Evolutionary conservation across 2,113 vertebrate species (phyloP), one percentile per base, ranked within the genome.

Genomic region (Perca schrenkii): DNA sequence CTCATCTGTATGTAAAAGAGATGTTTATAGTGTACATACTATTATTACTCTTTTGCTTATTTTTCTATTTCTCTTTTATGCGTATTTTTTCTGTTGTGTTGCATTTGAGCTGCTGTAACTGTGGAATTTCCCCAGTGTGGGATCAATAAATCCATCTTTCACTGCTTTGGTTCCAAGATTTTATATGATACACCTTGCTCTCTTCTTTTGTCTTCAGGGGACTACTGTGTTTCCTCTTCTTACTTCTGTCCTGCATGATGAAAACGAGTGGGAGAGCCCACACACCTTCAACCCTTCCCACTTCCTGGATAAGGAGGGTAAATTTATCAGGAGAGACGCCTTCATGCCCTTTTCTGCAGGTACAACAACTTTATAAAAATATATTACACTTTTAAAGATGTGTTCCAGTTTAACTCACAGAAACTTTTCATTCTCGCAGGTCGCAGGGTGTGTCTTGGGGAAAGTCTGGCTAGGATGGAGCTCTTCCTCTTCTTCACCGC

Each of bases 381-480:
- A 52, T 52, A 11, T 43, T 43, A 43, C 2, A 43, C 10, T 11
- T 43, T 3, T 43, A 43, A 43, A 10, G 40, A 40, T 40, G 40
- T 40, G 40, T 10, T 11, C 2, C 36, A 8, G 40, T 43, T 3
- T 43, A 43, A 43, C 40, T 43, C 40, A 8, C 0, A 43, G 40
- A 2, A 43, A 11, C 40, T 43, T 43, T 43, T 43, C 10, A 1
- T 43, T 43, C 19, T 68, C 6, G 34, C 13, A 97, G 96, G 96
- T 7, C 73, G 79, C 5, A 93, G 96, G 28, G 77, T 70, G 3
- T 97, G 96, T 15, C 82, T 88, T 0, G 96, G 96, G 6, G 95
- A 97, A 74, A 82, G 92, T 72, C 91, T 97, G 81, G 96, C 95
- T 52, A 96, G 84, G 74, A 96, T 94, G 95, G 95, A 96, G 78